These are phyloP conservation scores for Strix occidentalis DNA, from an alignment of 2,797 vertebrate species.

Conservation along the genomic window DNA sequence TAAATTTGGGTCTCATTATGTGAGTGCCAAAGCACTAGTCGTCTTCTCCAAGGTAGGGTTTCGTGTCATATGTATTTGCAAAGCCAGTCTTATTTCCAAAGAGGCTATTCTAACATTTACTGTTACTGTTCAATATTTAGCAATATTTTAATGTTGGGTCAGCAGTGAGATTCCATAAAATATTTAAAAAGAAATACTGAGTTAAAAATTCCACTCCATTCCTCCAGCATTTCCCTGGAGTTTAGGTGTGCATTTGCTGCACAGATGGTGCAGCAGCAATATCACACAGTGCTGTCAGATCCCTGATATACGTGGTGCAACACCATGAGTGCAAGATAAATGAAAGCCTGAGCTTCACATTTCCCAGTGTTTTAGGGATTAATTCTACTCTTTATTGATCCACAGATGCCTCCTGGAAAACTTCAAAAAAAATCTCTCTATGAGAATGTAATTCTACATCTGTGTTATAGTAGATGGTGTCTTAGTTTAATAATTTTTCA, in stretches of 20 bases:
- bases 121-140: background rate
- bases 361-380: slow-evolving; percentile 66
- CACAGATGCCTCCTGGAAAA: background rate
- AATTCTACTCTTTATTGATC: slow-evolving; percentile 41
- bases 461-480: background rate
- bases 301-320: slow-evolving; percentile 46
- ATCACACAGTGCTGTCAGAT: slow-evolving; percentile 68
- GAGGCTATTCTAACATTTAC: background rate
- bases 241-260: slow-evolving; percentile 64
- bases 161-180: background rate
- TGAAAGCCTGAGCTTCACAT: slow-evolving; percentile 47
- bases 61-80: background rate
- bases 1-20: background rate
- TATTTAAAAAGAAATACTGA: background rate
- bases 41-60: background rate
- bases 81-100: background rate
- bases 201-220: slow-evolving; percentile 58
- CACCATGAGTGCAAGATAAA: slow-evolving; percentile 33
- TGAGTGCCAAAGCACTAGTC: background rate
- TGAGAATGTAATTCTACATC: slow-evolving; percentile 12
- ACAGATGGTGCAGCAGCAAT: slow-evolving; percentile 72
- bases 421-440: background rate
- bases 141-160: background rate
- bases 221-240: slow-evolving; percentile 25
- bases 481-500: background rate